These are phyloP conservation scores for Camponotus fellah DNA, from an alignment of 2,888 invertebrate genomes.

Conservation along the genomic window DNA sequence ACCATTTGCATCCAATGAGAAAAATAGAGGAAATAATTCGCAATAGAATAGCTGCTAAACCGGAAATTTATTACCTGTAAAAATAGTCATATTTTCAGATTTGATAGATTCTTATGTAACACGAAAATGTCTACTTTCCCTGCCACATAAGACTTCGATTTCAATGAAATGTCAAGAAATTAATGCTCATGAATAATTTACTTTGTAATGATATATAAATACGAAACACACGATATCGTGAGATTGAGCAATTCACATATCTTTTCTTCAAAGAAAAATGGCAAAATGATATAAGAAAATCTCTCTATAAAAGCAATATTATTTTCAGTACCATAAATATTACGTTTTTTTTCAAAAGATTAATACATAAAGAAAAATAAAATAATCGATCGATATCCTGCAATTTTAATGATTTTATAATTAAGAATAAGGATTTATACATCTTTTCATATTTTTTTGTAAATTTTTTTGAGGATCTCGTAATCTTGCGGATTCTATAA, in stretches of 20 bases:
- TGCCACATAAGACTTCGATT: neutral
- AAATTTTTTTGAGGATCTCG: neutral
- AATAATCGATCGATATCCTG: neutral
- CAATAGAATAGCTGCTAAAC: neutral
- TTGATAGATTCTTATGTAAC: slow-evolving; percentile 18
- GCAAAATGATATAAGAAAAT: neutral
- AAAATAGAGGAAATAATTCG: neutral
- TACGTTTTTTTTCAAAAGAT: neutral
- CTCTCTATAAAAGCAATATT: neutral
- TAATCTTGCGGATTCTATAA: neutral
- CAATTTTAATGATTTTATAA: neutral
- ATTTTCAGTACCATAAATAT: neutral
- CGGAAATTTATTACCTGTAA: neutral
- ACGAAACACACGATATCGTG: neutral
- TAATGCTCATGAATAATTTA: neutral
- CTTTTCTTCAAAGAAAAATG: neutral
- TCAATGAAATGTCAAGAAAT: slow-evolving; percentile 31
- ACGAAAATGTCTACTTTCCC: slow-evolving; percentile 12
- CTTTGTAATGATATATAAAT: neutral
- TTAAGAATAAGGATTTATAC: neutral
- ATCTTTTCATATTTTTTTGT: neutral
- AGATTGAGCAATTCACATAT: neutral
- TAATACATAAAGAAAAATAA: neutral
- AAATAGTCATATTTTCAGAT: slow-evolving; percentile 11
- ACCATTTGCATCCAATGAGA: neutral